Evolutionary conservation across 2,797 vertebrate species (phyloP).

Genomic region (Pangasius krempfi): DNA sequence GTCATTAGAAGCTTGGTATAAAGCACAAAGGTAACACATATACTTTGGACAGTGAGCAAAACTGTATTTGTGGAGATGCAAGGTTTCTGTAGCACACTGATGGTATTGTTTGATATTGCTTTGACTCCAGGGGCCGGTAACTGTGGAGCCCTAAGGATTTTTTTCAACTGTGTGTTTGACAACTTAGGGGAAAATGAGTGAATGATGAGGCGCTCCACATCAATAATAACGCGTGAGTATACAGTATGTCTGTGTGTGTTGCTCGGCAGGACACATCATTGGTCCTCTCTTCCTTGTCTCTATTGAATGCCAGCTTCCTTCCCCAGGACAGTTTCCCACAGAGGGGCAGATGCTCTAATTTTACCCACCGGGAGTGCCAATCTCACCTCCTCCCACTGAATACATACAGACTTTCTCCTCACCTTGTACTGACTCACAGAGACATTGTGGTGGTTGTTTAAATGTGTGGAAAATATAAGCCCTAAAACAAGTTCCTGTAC

Average conservation of each 20-base stretch:
- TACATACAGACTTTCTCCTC: constrained; percentile 1
- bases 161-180: background rate
- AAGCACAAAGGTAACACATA: background rate
- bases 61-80: background rate
- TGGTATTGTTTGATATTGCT: background rate
- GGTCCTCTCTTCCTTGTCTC: constrained; percentile 72
- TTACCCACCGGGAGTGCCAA: constrained; percentile 64
- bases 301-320: constrained; percentile 71
- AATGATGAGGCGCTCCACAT: background rate
- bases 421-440: constrained; percentile 12
- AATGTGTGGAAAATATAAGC: constrained; percentile 1
- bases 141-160: background rate
- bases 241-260: constrained; percentile 38
- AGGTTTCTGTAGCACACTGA: background rate
- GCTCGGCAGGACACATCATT: constrained; percentile 65
- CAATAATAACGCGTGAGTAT: background rate
- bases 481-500: background rate
- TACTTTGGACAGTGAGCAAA: background rate
- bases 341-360: constrained; percentile 77
- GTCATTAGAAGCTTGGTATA: background rate
- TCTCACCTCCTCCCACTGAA: constrained; percentile 19
- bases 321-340: constrained; percentile 72
- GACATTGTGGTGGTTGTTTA: constrained; percentile 8
- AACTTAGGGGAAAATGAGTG: background rate
- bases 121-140: background rate